Conservation (phyloP, 2,888 invertebrate species). For the Furcula furcula region DNA sequence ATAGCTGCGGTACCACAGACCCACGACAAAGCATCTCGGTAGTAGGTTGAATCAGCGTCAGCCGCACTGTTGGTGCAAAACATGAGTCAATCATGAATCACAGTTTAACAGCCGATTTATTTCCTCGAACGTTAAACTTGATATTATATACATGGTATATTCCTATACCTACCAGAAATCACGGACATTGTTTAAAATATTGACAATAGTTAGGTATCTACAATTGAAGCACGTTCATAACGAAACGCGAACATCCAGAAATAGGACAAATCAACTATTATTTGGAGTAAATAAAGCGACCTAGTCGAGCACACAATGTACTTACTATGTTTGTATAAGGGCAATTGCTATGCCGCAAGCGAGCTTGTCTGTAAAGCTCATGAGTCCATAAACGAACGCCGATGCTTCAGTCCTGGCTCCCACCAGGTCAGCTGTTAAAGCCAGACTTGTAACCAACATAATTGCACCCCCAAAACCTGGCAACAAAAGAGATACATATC, state of each 20-base stretch:
- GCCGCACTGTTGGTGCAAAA: constrained; percentile 52
- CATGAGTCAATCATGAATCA: constrained; percentile 1
- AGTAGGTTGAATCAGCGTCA: constrained; percentile 48
- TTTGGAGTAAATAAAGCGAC: too few relatives aligned
- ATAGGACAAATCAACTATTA: too few relatives aligned
- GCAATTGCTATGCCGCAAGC: constrained; percentile 93
- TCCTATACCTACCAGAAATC: too few relatives aligned
- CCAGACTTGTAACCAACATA: constrained; percentile 92
- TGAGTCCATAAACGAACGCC: constrained; percentile 95
- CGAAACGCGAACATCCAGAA: too few relatives aligned
- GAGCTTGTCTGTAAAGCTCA: constrained; percentile 96
- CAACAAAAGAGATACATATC: too few relatives aligned
- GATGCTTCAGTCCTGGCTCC: constrained; percentile 91
- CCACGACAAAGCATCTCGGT: constrained; percentile 58
- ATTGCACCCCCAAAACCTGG: constrained; percentile 90
- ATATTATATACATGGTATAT: too few relatives aligned
- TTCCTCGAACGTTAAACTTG: too few relatives aligned
- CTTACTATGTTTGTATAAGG: constrained; percentile 89
- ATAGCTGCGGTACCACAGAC: constrained; percentile 62
- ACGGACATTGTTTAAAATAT: too few relatives aligned
- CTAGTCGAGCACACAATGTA: too few relatives aligned
- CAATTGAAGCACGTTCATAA: too few relatives aligned
- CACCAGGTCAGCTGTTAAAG: constrained; percentile 93
- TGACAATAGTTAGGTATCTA: too few relatives aligned
- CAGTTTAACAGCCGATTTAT: not conserved